phyloP scores from a whole-genome alignment of 2,888 invertebrate species.

The Macaria notata region DNA sequence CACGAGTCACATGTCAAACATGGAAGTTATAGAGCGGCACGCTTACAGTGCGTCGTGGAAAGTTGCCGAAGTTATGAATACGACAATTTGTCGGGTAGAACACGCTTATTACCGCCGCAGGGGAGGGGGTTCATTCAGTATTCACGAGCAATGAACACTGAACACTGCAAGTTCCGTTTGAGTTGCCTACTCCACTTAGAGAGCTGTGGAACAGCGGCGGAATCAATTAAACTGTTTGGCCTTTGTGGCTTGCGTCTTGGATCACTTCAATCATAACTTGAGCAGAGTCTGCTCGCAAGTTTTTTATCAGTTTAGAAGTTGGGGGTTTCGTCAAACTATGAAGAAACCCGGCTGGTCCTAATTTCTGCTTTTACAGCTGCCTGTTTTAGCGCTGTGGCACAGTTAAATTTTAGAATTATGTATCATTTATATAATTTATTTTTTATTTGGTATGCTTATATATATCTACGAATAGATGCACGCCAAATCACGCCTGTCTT shows the following conservation, averaged over 20 bases:
- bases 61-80: constrained; percentile 48
- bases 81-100: constrained; percentile 50
- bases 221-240: constrained; percentile 12
- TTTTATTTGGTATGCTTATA: too few species aligned
- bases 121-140: constrained; percentile 47
- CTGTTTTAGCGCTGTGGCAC: too few species aligned
- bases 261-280: neutral
- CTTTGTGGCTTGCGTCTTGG: constrained; percentile 3
- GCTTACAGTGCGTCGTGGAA: constrained; percentile 26
- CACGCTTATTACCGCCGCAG: constrained; percentile 49
- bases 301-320: too few species aligned
- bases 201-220: constrained; percentile 8
- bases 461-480: too few species aligned
- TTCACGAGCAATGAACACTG: constrained; percentile 51
- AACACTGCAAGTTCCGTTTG: constrained; percentile 43
- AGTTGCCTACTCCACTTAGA: constrained; percentile 36
- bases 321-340: too few species aligned
- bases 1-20: constrained; percentile 3
- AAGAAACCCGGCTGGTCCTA: too few species aligned
- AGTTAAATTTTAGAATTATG: too few species aligned
- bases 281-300: neutral
- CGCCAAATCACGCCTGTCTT: too few species aligned
- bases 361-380: too few species aligned
- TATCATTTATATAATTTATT: too few species aligned
- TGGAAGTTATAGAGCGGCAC: constrained; percentile 21